A percentile compares a stretch with the other conserved stretches of the same genome.
These are phyloP conservation scores for Ferrisia virgata DNA, from an alignment of 2,888 invertebrate genomes.

Conservation along the genomic window DNA sequence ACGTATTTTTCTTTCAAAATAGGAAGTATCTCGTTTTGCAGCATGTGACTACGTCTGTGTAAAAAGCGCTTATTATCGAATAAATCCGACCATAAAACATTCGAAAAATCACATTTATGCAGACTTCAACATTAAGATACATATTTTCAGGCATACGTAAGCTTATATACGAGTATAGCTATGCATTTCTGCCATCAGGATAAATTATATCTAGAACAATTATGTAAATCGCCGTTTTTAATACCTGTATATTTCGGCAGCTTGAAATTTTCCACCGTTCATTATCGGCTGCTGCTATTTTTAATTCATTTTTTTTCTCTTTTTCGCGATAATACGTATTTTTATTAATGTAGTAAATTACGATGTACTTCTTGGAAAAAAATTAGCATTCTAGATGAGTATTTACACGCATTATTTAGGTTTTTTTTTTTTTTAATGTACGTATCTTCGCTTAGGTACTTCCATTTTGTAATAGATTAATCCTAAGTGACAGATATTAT, in stretches of 20 bases:
- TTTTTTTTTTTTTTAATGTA: neutral
- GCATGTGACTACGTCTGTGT: neutral
- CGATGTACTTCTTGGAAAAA: neutral
- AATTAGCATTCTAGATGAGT: neutral
- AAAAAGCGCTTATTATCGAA: neutral
- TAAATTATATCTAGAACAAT: neutral
- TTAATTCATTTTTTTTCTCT: neutral
- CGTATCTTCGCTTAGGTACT: neutral
- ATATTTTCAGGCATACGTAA: neutral
- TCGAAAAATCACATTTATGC: neutral
- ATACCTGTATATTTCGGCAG: neutral
- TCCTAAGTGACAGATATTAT: neutral
- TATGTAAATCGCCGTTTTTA: neutral
- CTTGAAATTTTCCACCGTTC: neutral
- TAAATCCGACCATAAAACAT: neutral
- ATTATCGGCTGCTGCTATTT: neutral
- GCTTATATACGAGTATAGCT: too few species aligned
- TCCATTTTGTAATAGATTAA: neutral
- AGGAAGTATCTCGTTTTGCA: neutral
- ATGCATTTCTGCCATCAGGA: neutral
- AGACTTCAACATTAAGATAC: neutral
- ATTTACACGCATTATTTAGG: neutral
- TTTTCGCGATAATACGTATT: neutral
- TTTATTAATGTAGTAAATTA: neutral
- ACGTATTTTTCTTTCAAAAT: slow-evolving; percentile 3